These are phyloP conservation scores for Tyria jacobaeae DNA, from an alignment of 2,888 invertebrate genomes.

Conservation along the genomic window DNA sequence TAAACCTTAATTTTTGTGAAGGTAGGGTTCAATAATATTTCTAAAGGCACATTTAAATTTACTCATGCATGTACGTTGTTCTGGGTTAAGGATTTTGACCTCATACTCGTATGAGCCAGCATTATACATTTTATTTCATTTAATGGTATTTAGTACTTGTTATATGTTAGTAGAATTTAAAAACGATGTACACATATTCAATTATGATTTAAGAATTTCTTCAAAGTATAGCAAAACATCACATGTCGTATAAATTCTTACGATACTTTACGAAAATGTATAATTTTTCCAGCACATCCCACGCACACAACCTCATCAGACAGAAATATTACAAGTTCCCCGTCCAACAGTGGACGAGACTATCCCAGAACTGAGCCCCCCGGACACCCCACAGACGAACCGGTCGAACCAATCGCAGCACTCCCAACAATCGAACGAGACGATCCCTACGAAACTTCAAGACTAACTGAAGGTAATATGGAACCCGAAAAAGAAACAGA, in stretches of 20 bases:
- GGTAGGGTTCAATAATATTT: too few relatives aligned
- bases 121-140: not conserved
- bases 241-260: too few relatives aligned
- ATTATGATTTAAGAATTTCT: not conserved
- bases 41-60: too few relatives aligned
- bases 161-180: not conserved
- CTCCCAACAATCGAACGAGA: slow-evolving; percentile 50
- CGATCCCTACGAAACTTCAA: slow-evolving; percentile 56
- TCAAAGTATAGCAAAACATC: too few relatives aligned
- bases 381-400: slow-evolving; percentile 68
- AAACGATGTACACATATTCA: not conserved
- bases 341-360: slow-evolving; percentile 73
- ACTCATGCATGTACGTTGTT: not conserved
- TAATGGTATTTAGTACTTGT: not conserved
- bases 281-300: slow-evolving; percentile 76
- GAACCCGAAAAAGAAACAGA: slow-evolving; percentile 34
- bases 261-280: not conserved
- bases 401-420: slow-evolving; percentile 56
- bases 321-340: slow-evolving; percentile 70
- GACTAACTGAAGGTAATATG: slow-evolving; percentile 58
- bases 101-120: too few relatives aligned
- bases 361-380: slow-evolving; percentile 79
- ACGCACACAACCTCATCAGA: slow-evolving; percentile 73
- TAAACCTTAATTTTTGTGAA: not conserved
- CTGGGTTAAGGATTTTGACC: not conserved